Base-by-base conservation (phyloP, 2,113 vertebrate genomes). In the Poecile atricapillus region DNA sequence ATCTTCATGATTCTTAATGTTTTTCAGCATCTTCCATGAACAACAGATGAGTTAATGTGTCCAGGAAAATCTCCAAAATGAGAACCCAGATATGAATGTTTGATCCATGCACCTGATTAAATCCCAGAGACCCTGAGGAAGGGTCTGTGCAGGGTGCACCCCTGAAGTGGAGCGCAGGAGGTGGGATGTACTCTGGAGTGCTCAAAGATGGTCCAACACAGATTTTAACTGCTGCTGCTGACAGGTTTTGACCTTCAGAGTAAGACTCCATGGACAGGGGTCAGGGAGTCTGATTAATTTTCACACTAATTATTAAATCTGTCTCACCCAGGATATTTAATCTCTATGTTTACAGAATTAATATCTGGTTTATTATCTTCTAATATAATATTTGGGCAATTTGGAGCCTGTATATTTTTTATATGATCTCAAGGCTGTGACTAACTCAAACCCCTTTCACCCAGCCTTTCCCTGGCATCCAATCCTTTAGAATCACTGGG, bases 261-360 rank as follows among this genome's bases (percentile, higher is more conserved):
- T 33, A 83, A 73, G 77, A 81, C 46, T 74, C 47, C 56, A 65
- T 83, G 56, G 71, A 83, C 21, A 83, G 35, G 23, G 76, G 73
- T 78, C 83, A 74, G 86, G n/a, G 18, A 95, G 19, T 16, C 55
- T 87, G 83, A 95, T 35, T 92, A 4, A 88, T 90, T 83, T 83
- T 55, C 86, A 59, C 81, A 37, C 64, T 87, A 77, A 71, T 77
- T 93, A 94, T 92, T 81, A 92, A 93, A 93, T 92, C 83, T 74
- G 71, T 94, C 83, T 94, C 90, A 75, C 83, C 21, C 83, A 83
- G 33, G 43, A 15, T 80, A 69, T 78, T 55, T 83, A 94, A 93
- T 87, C 60, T 43, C 56, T 50, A 76, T 89, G 56, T 81, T 90
- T 92, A 87, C 79, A 92, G 59, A 92, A 77, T 83, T 89, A 80